These are phyloP conservation scores for Prostheceraeus crozeri DNA, from an alignment of 2,888 invertebrate genomes.

Conservation along the genomic window DNA sequence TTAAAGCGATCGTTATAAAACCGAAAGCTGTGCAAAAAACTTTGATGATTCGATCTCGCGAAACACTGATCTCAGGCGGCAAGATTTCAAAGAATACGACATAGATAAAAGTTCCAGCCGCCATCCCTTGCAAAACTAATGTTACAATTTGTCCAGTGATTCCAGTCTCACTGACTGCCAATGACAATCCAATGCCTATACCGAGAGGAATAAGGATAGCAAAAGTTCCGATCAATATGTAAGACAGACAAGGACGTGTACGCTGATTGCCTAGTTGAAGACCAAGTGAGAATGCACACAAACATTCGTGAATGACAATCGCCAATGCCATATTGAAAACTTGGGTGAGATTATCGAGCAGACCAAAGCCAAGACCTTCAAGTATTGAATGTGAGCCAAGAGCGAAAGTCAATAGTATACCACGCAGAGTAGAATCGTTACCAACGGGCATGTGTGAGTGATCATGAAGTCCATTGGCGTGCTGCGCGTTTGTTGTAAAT, in stretches of 20 bases:
- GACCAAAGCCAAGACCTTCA: conserved; percentile 29
- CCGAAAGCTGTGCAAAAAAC: conserved; percentile 8
- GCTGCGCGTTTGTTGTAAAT: neutral
- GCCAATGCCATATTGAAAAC: conserved; percentile 24
- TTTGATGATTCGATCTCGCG: neutral
- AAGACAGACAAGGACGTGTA: neutral
- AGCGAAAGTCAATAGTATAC: conserved; percentile 19
- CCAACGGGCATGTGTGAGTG: conserved; percentile 13
- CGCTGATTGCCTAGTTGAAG: conserved; percentile 1
- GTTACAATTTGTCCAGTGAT: neutral
- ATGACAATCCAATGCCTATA: conserved; percentile 18
- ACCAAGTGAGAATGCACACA: conserved; percentile 31
- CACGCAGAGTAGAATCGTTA: conserved; percentile 4
- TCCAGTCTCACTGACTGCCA: neutral
- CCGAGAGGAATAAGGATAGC: conserved; percentile 25
- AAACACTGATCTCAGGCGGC: neutral
- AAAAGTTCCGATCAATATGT: conserved; percentile 3
- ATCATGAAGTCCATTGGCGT: neutral
- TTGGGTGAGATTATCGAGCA: neutral
- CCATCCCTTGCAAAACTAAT: conserved; percentile 19
- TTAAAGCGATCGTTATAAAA: conserved; percentile 10
- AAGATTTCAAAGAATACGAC: conserved; percentile 28
- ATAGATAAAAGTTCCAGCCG: conserved; percentile 29
- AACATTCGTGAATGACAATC: conserved; percentile 31
- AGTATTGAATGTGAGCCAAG: conserved; percentile 28